Base-by-base conservation (phyloP, 2,888 invertebrate species). In the Synanthedon formicaeformis region DNA sequence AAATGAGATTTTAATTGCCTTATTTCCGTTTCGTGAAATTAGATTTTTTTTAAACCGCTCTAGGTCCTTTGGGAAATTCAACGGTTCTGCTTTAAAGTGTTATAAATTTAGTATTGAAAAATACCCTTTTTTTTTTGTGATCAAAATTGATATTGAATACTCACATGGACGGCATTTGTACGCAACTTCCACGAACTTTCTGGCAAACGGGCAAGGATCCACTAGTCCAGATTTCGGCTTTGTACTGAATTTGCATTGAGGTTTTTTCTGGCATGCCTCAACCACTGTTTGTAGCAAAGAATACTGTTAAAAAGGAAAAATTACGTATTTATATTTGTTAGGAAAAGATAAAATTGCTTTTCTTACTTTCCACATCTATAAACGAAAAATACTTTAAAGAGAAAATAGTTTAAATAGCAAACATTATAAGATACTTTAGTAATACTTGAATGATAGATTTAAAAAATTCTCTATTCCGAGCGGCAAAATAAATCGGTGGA, bases 81-180 rank as follows among this genome's bases (percentile, higher is more conserved):
- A 8, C 27, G 27, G 6, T 34, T 34, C 10, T 6, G 34, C 10
- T 34, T 10, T 34, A 34, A 8, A 10, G 1, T 23, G 5, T 34
- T 34, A 8, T 3, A 10, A 34, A 10, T 23, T 1, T 23, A 5
- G 4, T 23, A 23, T 23, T 23, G 0, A 34, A 34, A 34, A 34
- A 34, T 34, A 10, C 10, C 34, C 10, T 34, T 58, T 52, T 58
- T 56, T 10, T 34, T 2, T 34, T 3, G 34, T 34, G 10, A 34
- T 34, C 10, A 34, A 23, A 10, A 58, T 45, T 52, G 40, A 40
- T 50, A 61, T 34, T 34, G 34, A 34, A 58, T 85, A 94, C 94
- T 95, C 88, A 98, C 97, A 93, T 66, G 98, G 98, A 71, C 95
- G 91, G 88, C 98, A 98, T 87, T 97, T 97, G 89, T 96, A 98